A percentile compares a stretch with the other conserved stretches of the same genome.
Evolutionary conservation across 53 echinoderm and acorn worm species (phyloP).

Genomic region (Henricia sp.): DNA sequence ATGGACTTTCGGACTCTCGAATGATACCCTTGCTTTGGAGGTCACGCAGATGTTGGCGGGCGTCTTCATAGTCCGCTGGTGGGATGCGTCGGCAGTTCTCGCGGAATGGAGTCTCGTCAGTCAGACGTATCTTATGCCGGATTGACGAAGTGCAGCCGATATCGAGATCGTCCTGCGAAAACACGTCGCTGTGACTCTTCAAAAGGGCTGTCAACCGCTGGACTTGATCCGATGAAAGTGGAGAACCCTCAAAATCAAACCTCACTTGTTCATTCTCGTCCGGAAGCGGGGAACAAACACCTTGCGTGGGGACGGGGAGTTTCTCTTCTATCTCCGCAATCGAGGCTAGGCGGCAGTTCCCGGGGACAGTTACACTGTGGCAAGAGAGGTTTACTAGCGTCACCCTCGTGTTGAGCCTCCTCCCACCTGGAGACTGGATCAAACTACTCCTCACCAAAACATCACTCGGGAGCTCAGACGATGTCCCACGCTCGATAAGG

Average conservation of each 20-base stretch:
- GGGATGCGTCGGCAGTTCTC: conserved; percentile 59
- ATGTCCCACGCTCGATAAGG: too few relatives aligned
- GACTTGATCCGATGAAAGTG: neutral
- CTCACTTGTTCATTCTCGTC: neutral
- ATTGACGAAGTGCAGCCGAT: conserved; percentile 58
- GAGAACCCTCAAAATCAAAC: neutral
- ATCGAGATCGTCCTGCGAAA: conserved; percentile 62
- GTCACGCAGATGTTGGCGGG: conserved; percentile 54
- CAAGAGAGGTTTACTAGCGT: too few relatives aligned
- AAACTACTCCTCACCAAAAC: too few relatives aligned
- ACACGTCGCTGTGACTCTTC: too few relatives aligned
- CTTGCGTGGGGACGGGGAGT: too few relatives aligned
- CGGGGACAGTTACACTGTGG: too few relatives aligned
- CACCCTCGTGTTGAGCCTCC: too few relatives aligned
- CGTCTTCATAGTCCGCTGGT: conserved; percentile 67
- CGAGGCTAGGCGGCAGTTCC: too few relatives aligned
- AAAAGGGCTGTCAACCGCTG: conserved; percentile 9
- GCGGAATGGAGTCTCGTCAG: conserved; percentile 66
- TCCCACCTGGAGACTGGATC: too few relatives aligned
- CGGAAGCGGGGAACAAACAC: too few relatives aligned
- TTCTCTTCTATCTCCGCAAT: too few relatives aligned
- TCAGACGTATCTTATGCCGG: conserved; percentile 42
- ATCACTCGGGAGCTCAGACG: too few relatives aligned
- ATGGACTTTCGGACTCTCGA: conserved; percentile 60
- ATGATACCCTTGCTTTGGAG: conserved; percentile 68